Evolutionary conservation across 2,113 vertebrate genomes (phyloP).

Genomic region (Serranochromis macrocephalus): DNA sequence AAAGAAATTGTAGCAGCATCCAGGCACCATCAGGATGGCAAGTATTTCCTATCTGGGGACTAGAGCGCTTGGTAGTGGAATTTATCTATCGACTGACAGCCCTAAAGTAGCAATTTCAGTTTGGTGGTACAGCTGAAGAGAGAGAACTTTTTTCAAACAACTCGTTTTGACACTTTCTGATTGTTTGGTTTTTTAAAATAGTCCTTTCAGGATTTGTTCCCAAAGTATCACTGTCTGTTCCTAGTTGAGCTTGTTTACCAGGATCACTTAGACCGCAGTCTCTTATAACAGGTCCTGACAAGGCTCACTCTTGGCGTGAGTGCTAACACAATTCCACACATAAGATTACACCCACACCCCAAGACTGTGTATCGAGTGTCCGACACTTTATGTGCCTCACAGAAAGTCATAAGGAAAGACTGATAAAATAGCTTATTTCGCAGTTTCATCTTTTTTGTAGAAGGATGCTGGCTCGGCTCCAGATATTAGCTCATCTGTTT

Average conservation of each 20-base stretch:
- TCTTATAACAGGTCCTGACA: conserved; percentile 11
- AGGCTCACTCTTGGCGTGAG: neutral
- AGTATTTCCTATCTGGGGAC: neutral
- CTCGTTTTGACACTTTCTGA: neutral
- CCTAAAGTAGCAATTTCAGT: neutral
- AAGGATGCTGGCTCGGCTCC: neutral
- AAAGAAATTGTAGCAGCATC: neutral
- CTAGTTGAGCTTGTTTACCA: neutral
- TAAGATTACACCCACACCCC: neutral
- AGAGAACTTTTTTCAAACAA: neutral
- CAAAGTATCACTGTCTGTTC: neutral
- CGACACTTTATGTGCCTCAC: neutral
- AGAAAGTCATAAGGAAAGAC: neutral
- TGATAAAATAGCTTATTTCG: neutral
- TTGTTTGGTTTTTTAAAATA: neutral
- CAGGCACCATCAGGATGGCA: neutral
- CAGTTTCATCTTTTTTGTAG: neutral
- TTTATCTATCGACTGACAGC: neutral
- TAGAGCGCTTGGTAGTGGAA: neutral
- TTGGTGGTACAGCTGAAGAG: neutral
- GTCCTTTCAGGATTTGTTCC: neutral
- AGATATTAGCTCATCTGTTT: neutral
- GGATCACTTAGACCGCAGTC: neutral
- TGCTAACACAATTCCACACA: neutral
- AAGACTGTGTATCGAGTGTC: neutral